A percentile compares a stretch with the other conserved stretches of the same genome.
Conservation (phyloP, 2,113 vertebrate genomes). For the Gopherus flavomarginatus region DNA sequence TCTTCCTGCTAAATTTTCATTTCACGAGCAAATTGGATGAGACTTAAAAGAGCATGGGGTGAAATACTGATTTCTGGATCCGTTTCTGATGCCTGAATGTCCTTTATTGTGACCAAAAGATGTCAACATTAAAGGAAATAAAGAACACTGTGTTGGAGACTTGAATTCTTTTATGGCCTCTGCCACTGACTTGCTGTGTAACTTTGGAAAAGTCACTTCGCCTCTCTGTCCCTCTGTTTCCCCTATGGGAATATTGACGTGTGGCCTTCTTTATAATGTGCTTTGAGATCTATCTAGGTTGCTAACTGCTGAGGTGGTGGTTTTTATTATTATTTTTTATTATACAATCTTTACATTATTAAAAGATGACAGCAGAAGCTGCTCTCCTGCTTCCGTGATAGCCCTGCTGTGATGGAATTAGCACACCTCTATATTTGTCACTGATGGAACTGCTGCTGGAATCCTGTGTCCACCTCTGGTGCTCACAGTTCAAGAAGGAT, state of each 20-base stretch:
- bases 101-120: neutral
- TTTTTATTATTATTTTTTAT: neutral
- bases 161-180: neutral
- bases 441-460: neutral
- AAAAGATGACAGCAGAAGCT: neutral
- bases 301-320: neutral
- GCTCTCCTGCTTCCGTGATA: rapidly evolving
- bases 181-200: neutral
- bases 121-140: neutral
- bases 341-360: neutral
- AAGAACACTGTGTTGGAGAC: neutral
- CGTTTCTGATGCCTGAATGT: constrained; percentile 7
- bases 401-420: neutral
- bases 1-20: constrained; percentile 50
- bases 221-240: neutral
- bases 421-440: neutral
- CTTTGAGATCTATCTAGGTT: neutral
- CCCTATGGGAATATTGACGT: neutral
- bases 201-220: neutral
- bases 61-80: constrained; percentile 8
- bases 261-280: neutral
- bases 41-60: constrained; percentile 40
- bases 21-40: constrained; percentile 42
- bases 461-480: neutral
- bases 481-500: neutral